Evolutionary conservation across 1,140 invertebrate genomes (phyloP), one percentile per base, ranked within the genome.

Genomic region (Bombus difficillimus): DNA sequence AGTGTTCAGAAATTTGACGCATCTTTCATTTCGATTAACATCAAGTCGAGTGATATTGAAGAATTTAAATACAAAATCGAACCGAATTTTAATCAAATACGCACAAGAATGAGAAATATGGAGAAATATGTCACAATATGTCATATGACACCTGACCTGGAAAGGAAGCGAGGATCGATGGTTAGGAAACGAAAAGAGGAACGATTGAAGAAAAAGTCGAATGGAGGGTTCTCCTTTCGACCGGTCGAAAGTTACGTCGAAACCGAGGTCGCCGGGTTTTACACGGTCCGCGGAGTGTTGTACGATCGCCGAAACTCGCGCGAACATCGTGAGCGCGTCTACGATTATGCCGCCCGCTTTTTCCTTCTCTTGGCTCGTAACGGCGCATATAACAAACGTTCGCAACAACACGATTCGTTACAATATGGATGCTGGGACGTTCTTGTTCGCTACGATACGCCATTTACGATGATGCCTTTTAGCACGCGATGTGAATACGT

Each of bases 211-310:
- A 77, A 77, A 83, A 57, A 83, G 25, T 34, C 47, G 37, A 88
- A 73, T 64, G 62, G 57, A 57, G 83, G 83, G 28, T 18, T 72
- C 78, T 32, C 34, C 64, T 72, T 86, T 86, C 69, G 32, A 80
- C 66, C 73, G 79, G 80, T 86, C 79, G 87, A 88, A 80, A 86
- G 83, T 71, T 83, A 71, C 62, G 66, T 80, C n/a, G 53, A n/a
- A 59, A 18, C 53, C 88, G 87, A 89, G 87, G 83, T 86, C 83
- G 53, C 41, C 68, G 12, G 32, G 87, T 86, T 88, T 79, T 79
- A 79, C 66, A 57, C 41, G 25, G 41, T 69, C 59, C 37, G 28
- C 57, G 32, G 32, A 34, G n/a, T 34, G 32, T 82, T 64, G 12
- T 43, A 72, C 66, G 66, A 62, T 80, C 68, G 22, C 34, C 37